Base-by-base conservation (phyloP, 2,797 vertebrate genomes). In the Mormyrops attenuatus region DNA sequence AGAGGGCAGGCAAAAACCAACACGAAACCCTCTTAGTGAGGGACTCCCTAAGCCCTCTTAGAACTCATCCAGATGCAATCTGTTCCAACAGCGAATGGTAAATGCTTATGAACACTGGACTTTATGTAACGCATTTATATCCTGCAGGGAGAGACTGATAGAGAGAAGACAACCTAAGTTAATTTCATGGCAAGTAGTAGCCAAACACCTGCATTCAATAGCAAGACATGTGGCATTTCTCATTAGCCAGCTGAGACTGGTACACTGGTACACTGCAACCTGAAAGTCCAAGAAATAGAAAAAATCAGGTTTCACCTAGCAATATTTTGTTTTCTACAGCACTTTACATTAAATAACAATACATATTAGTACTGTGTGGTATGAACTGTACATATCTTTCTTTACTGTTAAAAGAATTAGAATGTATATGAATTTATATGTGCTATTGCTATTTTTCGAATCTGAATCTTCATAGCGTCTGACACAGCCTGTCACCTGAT, bases 401-500 rank as follows among this genome's bases (percentile, higher is more conserved):
- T 73, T 73, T 73, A 30, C 26, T 66, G 63, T 66, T 66, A 34
- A 66, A 66, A 34, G 63, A 30, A 30, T 66, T 77, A 80, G 38
- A 80, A 80, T 9, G 34, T 41, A n/a, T 20, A 41, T 80, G 73
- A 44, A 44, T 41, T 80, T 17, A 3, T 41, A 80, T 44, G 15
- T 7, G 38, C 20, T 80, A n/a, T 44, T 80, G 73, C 73, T 44
- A 9, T 80, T 80, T 80, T 80, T n/a, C 1, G 38, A 80, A 80
- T 80, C 38, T 80, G 73, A 80, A 44, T 80, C 38, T 6, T 80
- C 34, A 66, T 69, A 73, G 88, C 13, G 30, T 77, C n/a, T 49
- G 88, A 47, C 88, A 15, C 88, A 17, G 17, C 44, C 60, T 88
- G 88, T 88, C 66, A 88, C 49, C 30, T 2, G 69, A 88, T 53